Evolutionary conservation across 2,797 vertebrate genomes (phyloP), one percentile per base, ranked within the genome.

Genomic region (Coracias cyanogaster): DNA sequence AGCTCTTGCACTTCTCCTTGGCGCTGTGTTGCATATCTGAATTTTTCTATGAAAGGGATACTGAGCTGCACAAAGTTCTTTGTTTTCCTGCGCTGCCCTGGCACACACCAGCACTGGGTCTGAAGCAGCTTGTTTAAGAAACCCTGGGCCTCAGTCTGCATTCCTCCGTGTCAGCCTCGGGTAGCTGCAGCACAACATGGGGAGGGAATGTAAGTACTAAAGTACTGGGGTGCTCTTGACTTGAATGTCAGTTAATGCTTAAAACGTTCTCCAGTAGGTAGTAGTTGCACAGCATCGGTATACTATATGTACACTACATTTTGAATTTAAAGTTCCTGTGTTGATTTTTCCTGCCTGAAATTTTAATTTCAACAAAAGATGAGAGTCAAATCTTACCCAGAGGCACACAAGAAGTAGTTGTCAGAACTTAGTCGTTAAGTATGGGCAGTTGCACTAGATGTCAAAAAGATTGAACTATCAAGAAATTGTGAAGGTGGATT

Each of bases 331-430:
- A 43, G 20, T 18, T 70, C 37, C 19, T 29, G 25, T 21, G 11
- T 17, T 51, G 29, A 26, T 46, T 66, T 15, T 51, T 46, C 29
- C 18, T 80, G 66, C 37, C 55, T 14, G 31, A 88, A 77, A 33
- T 13, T 60, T 65, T 8, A 69, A 55, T 49, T 37, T 10, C 46
- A 45, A 12, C 3, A 41, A 51, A 60, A 72, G 86, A 41, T 24
- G 14, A 15, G 7, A 12, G 48, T 60, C 22, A 35, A 46, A 19
- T 24, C 18, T 79, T 41, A 28, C 0, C 0, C 1, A 1, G 37
- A 64, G 16, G 55, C 62, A 52, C 24, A 31, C 22, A 45, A 46
- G 10, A 35, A 78, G 13, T 51, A 70, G 62, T 79, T 55, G 31
- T 25, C 15, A 41, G 54, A 81, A 52, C 45, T 46, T 48, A 20